phyloP scores from a whole-genome alignment of 2,797 vertebrate species.

The Acomys russatus region DNA sequence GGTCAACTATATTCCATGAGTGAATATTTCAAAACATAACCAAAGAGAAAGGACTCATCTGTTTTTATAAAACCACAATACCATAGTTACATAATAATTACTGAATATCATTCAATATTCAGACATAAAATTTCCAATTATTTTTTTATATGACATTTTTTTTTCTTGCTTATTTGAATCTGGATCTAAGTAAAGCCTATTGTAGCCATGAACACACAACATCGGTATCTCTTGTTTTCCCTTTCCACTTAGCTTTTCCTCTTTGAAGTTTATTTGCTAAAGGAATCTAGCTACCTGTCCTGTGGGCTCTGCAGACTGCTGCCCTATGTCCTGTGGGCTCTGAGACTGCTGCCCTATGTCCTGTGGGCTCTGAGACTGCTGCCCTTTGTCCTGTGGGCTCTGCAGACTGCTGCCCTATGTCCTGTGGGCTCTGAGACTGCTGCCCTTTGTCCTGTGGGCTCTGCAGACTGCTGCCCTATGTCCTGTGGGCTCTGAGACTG shows the following conservation, averaged over 20 bases:
- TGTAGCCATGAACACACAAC: background rate
- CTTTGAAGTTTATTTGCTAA: background rate
- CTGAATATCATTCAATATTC: constrained; percentile 7
- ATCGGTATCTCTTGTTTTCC: background rate
- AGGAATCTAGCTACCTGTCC: background rate
- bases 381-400: background rate
- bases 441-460: background rate
- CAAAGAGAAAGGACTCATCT: background rate
- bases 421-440: too few relatives aligned
- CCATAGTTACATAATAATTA: background rate
- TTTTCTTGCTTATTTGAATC: constrained; percentile 31
- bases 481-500: too few relatives aligned
- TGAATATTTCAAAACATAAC: constrained; percentile 45
- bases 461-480: background rate
- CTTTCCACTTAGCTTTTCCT: background rate
- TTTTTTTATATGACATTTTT: constrained; percentile 6
- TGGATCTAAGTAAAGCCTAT: background rate
- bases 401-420: background rate
- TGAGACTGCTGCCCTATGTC: too few relatives aligned
- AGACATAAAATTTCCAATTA: constrained; percentile 9
- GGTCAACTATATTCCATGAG: background rate
- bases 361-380: background rate
- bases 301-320: background rate
- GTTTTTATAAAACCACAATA: constrained; percentile 17
- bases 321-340: background rate